Conservation (phyloP, 2,888 invertebrate genomes). For the Aproaerema taeniolella region DNA sequence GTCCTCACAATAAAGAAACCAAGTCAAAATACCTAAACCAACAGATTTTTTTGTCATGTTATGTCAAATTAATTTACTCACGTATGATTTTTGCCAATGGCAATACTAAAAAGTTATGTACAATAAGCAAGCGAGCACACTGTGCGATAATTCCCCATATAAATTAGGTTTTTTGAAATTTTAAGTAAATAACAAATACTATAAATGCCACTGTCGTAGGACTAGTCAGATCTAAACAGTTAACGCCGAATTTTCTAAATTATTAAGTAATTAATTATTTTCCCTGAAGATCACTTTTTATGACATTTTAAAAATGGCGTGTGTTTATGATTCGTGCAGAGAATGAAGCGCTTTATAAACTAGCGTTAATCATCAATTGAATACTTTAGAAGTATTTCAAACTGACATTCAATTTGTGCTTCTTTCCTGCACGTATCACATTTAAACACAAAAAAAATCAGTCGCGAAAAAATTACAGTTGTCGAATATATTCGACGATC, state of each 20-base stretch:
- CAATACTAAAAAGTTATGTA: slow-evolving; percentile 1
- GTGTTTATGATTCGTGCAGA: not conserved
- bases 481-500: slow-evolving; percentile 21
- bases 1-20: no score
- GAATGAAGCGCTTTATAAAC: not conserved
- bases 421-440: slow-evolving; percentile 3
- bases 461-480: slow-evolving; percentile 41
- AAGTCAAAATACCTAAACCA: no score
- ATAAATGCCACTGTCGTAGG: slow-evolving; percentile 49
- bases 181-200: slow-evolving; percentile 6
- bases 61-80: no score
- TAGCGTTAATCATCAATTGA: no score
- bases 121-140: slow-evolving; percentile 6
- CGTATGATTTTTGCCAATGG: slow-evolving; percentile 1
- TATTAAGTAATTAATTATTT: not conserved
- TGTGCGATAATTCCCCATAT: slow-evolving; percentile 4
- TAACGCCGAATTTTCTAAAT: slow-evolving; percentile 22
- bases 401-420: no score
- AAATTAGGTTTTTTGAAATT: not conserved
- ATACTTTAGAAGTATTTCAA: not conserved
- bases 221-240: slow-evolving; percentile 43
- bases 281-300: not conserved
- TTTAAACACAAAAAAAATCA: slow-evolving; percentile 35
- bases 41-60: no score
- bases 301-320: not conserved